Evolutionary conservation across 37 sponge, comb jelly and placozoan genomes (phyloP).

Genomic region (Corticium candelabrum): DNA sequence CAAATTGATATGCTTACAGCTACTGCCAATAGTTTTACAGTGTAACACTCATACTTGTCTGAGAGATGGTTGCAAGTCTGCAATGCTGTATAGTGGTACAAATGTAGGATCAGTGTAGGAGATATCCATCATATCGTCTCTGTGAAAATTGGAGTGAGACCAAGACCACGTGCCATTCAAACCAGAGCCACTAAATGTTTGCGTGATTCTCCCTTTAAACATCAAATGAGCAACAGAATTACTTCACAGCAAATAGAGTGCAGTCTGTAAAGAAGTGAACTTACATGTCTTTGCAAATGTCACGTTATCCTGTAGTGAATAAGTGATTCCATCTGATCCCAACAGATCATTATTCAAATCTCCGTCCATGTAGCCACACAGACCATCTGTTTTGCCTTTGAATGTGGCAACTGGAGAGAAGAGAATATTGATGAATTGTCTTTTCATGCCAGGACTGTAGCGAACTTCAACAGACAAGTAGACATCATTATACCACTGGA

Average conservation of each 20-base stretch:
- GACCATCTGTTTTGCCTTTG: not conserved
- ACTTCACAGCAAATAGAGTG: not conserved
- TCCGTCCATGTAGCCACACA: not conserved
- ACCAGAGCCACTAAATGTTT: not conserved
- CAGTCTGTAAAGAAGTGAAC: no score
- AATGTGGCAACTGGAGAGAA: not conserved
- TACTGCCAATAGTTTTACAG: no score
- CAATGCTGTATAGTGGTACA: not conserved
- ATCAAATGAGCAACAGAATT: not conserved
- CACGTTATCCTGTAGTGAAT: not conserved
- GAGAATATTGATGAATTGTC: not conserved
- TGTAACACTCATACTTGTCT: not conserved
- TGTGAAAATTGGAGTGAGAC: not conserved
- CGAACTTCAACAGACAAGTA: not conserved
- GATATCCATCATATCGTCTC: not conserved
- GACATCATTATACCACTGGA: not conserved
- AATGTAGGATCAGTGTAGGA: conserved; percentile 1
- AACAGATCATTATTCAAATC: not conserved
- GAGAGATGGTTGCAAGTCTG: not conserved
- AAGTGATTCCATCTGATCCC: not conserved
- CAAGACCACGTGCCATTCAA: not conserved
- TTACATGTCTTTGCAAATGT: not conserved
- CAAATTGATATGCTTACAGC: no score
- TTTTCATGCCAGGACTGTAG: not conserved
- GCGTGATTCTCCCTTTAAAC: not conserved